Evolutionary conservation across 2,888 invertebrate genomes (phyloP).

Genomic region (Idaea dimidiata): DNA sequence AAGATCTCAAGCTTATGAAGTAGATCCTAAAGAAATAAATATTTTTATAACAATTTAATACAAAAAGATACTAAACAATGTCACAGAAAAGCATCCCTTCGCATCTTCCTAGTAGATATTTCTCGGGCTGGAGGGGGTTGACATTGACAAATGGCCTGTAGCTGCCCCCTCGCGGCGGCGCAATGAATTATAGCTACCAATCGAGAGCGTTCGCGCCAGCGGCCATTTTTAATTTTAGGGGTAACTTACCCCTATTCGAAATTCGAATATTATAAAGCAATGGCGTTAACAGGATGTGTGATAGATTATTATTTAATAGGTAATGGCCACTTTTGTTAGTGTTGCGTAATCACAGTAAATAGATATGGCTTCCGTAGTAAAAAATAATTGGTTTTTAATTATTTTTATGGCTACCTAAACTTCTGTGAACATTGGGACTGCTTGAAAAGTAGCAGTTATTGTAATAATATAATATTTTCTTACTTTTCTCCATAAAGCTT

Average conservation of each 20-base stretch:
- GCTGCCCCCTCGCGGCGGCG: constrained; percentile 63
- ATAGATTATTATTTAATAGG: constrained; percentile 10
- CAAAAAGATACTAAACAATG: constrained; percentile 51
- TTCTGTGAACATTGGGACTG: too few relatives aligned
- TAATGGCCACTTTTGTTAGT: not conserved
- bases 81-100: constrained; percentile 51
- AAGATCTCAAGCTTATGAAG: not conserved
- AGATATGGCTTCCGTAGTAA: not conserved
- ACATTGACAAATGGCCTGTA: constrained; percentile 75
- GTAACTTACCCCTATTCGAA: constrained; percentile 63
- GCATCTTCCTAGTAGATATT: constrained; percentile 66
- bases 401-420: not conserved
- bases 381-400: not conserved
- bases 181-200: constrained; percentile 76
- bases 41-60: constrained; percentile 18
- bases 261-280: constrained; percentile 48
- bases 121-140: constrained; percentile 59
- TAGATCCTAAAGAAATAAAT: constrained; percentile 6
- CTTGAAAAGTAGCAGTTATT: too few relatives aligned
- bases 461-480: too few relatives aligned
- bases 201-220: constrained; percentile 70
- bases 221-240: constrained; percentile 81
- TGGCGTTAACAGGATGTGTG: constrained; percentile 14
- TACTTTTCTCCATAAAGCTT: too few relatives aligned
- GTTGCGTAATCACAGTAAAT: not conserved